Evolutionary conservation across 1,140 invertebrate species (phyloP).

Genomic region (Drosophila dunni): DNA sequence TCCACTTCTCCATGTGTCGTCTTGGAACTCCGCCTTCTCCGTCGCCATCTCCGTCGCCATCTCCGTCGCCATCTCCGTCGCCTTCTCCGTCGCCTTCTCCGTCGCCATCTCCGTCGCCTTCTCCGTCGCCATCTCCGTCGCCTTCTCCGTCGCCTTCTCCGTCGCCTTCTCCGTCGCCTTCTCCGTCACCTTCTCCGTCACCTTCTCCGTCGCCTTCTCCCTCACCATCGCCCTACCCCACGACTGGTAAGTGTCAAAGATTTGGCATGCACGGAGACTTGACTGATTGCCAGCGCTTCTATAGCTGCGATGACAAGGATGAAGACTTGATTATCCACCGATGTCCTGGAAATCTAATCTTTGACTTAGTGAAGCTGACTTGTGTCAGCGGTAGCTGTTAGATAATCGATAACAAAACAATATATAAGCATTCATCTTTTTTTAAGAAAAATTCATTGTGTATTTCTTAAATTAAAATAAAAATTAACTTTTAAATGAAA

Average conservation of each 20-base stretch:
- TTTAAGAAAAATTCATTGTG: too few species aligned
- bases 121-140: too few species aligned
- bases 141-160: not conserved
- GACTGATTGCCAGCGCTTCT: conserved; percentile 49
- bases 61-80: too few species aligned
- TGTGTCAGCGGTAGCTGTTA: conserved; percentile 53
- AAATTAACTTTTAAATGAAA: too few species aligned
- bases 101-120: too few species aligned
- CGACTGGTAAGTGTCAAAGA: conserved; percentile 35
- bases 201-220: not conserved
- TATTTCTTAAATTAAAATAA: too few species aligned
- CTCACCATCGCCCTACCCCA: not conserved
- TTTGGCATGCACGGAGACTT: conserved; percentile 48
- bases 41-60: not conserved
- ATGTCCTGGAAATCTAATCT: conserved; percentile 42
- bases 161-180: not conserved
- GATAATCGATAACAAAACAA: not conserved
- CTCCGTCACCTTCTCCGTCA: not conserved
- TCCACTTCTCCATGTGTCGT: conserved; percentile 6
- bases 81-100: not conserved
- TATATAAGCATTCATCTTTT: too few species aligned
- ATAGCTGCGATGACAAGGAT: conserved; percentile 36
- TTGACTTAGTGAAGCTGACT: conserved; percentile 19
- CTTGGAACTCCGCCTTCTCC: conserved; percentile 8
- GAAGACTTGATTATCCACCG: conserved; percentile 10